Percentiles rank a stretch among this genome's conserved stretches.
phyloP scores from a whole-genome alignment of 2,113 vertebrate species.

The Oncorhynchus tshawytscha region DNA sequence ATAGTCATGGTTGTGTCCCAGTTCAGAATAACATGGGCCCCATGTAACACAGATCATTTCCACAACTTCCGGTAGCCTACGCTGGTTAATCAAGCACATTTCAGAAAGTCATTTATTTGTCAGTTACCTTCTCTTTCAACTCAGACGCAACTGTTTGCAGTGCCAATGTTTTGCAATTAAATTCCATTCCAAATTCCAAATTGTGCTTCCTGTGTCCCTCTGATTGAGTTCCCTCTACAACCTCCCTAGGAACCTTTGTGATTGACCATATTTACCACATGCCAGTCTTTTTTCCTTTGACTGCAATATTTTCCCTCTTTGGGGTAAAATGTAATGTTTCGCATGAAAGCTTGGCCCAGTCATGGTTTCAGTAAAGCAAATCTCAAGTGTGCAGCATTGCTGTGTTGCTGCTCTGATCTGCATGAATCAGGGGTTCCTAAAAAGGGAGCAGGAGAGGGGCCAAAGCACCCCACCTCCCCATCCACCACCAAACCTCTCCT shows the following conservation, averaged over 20 bases:
- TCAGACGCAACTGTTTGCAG: conserved; percentile 35
- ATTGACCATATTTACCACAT: conserved; percentile 26
- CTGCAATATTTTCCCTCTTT: conserved; percentile 25
- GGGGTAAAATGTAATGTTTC: background rate
- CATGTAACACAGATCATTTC: too few species aligned
- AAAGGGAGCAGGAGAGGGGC: background rate
- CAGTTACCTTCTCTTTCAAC: background rate
- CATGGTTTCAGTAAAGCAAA: background rate
- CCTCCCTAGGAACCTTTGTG: background rate
- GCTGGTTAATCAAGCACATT: background rate
- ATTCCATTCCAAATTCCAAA: background rate
- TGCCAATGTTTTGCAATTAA: background rate
- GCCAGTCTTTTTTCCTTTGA: conserved; percentile 13
- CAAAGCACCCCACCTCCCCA: background rate
- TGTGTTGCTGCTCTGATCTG: conserved; percentile 33
- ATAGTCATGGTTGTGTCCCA: background rate
- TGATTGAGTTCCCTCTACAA: conserved; percentile 29
- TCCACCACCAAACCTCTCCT: background rate
- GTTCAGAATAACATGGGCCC: background rate
- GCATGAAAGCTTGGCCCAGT: background rate
- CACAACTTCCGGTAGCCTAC: too few species aligned
- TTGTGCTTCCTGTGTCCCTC: conserved; percentile 16
- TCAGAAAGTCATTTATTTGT: background rate
- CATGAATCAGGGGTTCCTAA: conserved; percentile 9
- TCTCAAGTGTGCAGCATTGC: conserved; percentile 12